Conservation (phyloP, 2,797 vertebrate species). For the Labeo calbasu region DNA sequence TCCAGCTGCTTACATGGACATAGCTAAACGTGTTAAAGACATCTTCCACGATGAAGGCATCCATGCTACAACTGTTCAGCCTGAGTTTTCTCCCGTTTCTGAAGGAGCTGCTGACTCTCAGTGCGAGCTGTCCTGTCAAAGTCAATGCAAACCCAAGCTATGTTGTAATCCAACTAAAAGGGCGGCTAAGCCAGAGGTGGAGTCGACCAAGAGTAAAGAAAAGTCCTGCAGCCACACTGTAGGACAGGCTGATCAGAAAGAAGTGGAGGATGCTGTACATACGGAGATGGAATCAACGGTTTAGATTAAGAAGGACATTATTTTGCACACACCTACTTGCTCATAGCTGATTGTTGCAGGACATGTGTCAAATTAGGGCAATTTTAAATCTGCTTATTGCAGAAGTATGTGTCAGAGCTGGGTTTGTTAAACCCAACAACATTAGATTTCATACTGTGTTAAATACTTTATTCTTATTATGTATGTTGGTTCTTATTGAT, state of each 20-base stretch:
- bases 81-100: conserved; percentile 82
- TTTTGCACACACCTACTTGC: neutral
- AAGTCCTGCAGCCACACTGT: conserved; percentile 17
- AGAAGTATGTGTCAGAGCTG: neutral
- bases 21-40: conserved; percentile 86
- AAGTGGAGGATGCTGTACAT: conserved; percentile 20
- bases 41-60: conserved; percentile 88
- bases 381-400: conserved; percentile 14
- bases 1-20: conserved; percentile 85
- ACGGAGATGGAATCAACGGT: conserved; percentile 57
- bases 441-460: neutral
- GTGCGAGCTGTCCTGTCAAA: conserved; percentile 85
- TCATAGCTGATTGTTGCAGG: neutral
- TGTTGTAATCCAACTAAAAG: conserved; percentile 79
- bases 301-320: conserved; percentile 30
- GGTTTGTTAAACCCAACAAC: neutral
- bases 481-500: no score
- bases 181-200: conserved; percentile 48
- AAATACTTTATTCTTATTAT: neutral
- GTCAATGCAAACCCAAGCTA: conserved; percentile 85
- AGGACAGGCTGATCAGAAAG: conserved; percentile 36
- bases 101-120: conserved; percentile 70
- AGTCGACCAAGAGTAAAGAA: conserved; percentile 11
- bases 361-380: conserved; percentile 21
- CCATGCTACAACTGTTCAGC: conserved; percentile 88